These are phyloP conservation scores for Ictalurus furcatus DNA, from an alignment of 2,113 vertebrate genomes.

Conservation along the genomic window DNA sequence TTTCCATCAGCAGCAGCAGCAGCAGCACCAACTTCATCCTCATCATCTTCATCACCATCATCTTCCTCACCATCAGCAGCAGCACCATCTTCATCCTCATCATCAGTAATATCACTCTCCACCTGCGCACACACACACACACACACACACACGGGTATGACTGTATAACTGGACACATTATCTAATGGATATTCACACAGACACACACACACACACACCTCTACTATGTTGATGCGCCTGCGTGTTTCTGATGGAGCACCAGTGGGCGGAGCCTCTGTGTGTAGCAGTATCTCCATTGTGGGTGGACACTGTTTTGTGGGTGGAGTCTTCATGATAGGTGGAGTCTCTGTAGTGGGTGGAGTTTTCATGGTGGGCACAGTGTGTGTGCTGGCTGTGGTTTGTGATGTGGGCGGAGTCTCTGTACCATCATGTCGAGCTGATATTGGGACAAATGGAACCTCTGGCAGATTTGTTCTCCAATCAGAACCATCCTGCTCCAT, in stretches of 20 bases:
- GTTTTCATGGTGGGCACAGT: neutral
- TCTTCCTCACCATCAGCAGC: neutral
- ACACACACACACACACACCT: constrained; percentile 9
- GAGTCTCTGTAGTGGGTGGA: neutral
- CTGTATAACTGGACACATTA: neutral
- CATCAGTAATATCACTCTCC: neutral
- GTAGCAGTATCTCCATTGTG: neutral
- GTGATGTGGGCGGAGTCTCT: neutral
- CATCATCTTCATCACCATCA: neutral
- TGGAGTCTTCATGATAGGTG: neutral
- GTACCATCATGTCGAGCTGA: neutral
- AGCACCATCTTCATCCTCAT: neutral
- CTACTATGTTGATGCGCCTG: neutral
- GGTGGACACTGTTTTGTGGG: neutral
- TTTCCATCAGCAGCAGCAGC: neutral
- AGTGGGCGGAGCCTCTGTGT: neutral
- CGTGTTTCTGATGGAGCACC: neutral
- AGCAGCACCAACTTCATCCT: neutral
- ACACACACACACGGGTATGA: neutral
- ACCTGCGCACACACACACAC: neutral
- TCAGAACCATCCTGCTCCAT: neutral
- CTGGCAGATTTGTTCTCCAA: constrained; percentile 6
- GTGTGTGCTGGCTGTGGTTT: neutral
- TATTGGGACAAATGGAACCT: neutral
- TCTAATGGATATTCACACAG: neutral